A percentile compares a stretch with the other conserved stretches of the same genome.
Evolutionary conservation across 2,113 vertebrate genomes (phyloP).

Genomic region (Daboia siamensis): DNA sequence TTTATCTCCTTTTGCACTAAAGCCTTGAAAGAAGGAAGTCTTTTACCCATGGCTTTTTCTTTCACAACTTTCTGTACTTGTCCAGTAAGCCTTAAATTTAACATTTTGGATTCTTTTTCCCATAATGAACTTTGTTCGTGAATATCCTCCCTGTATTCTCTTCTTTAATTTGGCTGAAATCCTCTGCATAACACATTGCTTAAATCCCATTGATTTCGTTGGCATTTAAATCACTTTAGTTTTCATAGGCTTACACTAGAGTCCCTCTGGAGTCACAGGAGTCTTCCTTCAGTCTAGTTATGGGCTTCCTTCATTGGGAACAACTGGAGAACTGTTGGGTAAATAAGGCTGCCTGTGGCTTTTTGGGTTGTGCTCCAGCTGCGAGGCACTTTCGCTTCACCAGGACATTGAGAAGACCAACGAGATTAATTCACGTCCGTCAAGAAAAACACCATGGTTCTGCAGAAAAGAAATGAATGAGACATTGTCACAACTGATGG

Average conservation of each 20-base stretch:
- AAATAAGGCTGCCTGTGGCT: neutral
- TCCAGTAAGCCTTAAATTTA: neutral
- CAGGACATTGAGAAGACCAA: neutral
- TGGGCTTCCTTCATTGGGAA: conserved; percentile 8
- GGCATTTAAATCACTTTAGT: neutral
- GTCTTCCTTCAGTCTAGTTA: neutral
- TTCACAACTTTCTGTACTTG: neutral
- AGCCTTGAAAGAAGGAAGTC: neutral
- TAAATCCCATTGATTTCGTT: neutral
- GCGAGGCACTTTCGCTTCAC: neutral
- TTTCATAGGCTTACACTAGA: neutral
- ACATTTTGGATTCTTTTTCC: conserved; percentile 30
- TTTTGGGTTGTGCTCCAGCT: neutral
- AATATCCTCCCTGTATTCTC: neutral
- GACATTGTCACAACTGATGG: neutral
- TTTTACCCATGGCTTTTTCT: neutral
- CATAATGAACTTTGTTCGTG: conserved; percentile 19
- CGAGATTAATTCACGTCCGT: neutral
- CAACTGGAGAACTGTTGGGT: neutral
- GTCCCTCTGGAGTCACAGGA: neutral
- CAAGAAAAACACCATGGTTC: neutral
- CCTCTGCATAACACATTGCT: neutral
- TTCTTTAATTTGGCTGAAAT: neutral
- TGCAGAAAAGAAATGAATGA: neutral
- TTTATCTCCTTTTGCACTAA: neutral